Conservation (phyloP, 1,140 invertebrate genomes). For the Psix sp. region DNA sequence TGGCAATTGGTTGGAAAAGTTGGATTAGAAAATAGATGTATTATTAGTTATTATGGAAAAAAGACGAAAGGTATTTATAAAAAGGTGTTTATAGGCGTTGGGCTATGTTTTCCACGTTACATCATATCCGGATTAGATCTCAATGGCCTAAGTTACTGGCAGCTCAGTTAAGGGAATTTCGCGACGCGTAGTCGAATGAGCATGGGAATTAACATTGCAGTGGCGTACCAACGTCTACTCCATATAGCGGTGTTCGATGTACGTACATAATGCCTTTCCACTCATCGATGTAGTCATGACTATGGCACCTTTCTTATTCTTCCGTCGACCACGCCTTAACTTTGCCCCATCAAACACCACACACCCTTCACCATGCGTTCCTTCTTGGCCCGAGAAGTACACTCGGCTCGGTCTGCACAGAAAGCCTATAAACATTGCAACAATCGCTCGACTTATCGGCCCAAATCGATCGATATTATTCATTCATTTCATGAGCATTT, state of each 20-base stretch:
- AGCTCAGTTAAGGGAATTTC: slow-evolving; percentile 42
- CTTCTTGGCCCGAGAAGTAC: slow-evolving; percentile 29
- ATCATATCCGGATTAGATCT: slow-evolving; percentile 47
- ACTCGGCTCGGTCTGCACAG: slow-evolving; percentile 5
- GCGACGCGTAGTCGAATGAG: slow-evolving; percentile 43
- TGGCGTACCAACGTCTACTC: slow-evolving; percentile 55
- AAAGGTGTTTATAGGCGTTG: slow-evolving; percentile 5
- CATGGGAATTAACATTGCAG: slow-evolving; percentile 73
- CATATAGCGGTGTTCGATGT: slow-evolving; percentile 35
- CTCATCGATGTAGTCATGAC: slow-evolving; percentile 59
- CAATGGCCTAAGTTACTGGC: slow-evolving; percentile 7
- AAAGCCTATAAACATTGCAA: slow-evolving; percentile 51
- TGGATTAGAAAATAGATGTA: too few species aligned
- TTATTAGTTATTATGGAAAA: background rate
- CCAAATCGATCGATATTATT: slow-evolving; percentile 39
- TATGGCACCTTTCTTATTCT: slow-evolving; percentile 73
- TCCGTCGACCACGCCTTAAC: slow-evolving; percentile 68
- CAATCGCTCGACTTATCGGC: slow-evolving; percentile 46
- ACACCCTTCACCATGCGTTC: slow-evolving; percentile 68
- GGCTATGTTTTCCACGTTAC: slow-evolving; percentile 50
- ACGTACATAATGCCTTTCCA: slow-evolving; percentile 65
- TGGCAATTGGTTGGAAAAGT: too few species aligned
- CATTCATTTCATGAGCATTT: slow-evolving; percentile 20
- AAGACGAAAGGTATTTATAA: slow-evolving; percentile 13
- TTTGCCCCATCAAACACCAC: slow-evolving; percentile 59